phyloP scores from a whole-genome alignment of 2,113 vertebrate genomes.

The Hippolais icterina region DNA sequence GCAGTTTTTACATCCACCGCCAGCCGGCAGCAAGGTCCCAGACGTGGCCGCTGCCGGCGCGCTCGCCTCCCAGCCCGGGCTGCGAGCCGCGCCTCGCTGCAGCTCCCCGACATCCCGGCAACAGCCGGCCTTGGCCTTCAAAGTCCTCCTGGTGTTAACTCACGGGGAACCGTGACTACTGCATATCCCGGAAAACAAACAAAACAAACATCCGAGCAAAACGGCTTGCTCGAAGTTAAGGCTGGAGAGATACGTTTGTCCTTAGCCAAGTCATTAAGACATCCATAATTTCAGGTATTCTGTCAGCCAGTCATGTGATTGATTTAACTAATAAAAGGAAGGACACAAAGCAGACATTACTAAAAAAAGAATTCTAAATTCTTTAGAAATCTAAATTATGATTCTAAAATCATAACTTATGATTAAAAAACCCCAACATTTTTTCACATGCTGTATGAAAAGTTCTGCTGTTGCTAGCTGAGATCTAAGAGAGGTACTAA shows the following conservation, averaged over 20 bases:
- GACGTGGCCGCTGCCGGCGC: neutral
- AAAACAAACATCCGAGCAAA: neutral
- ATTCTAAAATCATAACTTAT: neutral
- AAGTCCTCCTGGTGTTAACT: neutral
- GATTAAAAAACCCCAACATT: neutral
- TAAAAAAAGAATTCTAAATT: neutral
- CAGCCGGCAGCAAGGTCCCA: conserved; percentile 64
- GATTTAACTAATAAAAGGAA: neutral
- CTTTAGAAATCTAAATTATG: too few relatives aligned
- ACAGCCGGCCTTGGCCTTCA: neutral
- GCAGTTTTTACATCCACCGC: neutral
- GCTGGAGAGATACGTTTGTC: neutral
- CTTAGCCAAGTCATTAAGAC: neutral
- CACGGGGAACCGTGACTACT: neutral
- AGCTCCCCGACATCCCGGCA: neutral
- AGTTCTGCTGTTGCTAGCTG: neutral
- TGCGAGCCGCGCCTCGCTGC: neutral
- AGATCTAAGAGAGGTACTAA: neutral
- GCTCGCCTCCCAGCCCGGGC: neutral
- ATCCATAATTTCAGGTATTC: neutral
- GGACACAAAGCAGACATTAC: neutral
- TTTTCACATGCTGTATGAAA: neutral
- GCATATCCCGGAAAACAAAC: neutral
- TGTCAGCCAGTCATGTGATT: neutral
- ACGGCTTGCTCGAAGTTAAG: accelerated